These are phyloP conservation scores for Heptranchias perlo DNA, from an alignment of 2,113 vertebrate genomes.

Conservation along the genomic window DNA sequence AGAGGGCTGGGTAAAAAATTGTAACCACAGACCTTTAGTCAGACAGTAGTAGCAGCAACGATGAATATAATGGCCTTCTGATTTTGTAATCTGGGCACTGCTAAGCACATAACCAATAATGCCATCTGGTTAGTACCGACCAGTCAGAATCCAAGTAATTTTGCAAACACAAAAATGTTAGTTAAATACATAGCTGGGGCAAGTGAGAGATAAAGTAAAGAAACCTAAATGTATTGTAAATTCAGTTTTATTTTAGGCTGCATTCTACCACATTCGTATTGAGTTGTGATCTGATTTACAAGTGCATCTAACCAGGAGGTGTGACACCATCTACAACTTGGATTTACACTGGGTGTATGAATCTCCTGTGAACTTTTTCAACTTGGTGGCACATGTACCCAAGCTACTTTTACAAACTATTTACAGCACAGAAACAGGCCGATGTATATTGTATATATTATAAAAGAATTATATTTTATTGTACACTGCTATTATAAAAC, in stretches of 20 bases:
- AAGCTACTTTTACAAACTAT: background rate
- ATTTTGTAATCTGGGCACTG: background rate
- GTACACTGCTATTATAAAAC: too few relatives aligned
- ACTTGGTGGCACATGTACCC: background rate
- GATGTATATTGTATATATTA: too few relatives aligned
- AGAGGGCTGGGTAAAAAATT: background rate
- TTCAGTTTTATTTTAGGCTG: background rate
- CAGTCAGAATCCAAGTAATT: background rate
- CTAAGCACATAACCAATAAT: background rate
- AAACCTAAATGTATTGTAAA: background rate
- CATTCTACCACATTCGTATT: background rate
- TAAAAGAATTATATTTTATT: too few relatives aligned
- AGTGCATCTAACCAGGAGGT: background rate
- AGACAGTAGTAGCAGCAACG: background rate
- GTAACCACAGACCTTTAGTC: background rate
- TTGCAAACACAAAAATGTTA: too few relatives aligned
- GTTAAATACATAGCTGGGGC: too few relatives aligned
- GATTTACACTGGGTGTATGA: background rate
- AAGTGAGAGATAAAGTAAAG: background rate
- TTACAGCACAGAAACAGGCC: too few relatives aligned
- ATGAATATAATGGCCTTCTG: background rate
- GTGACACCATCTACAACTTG: background rate
- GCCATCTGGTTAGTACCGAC: background rate
- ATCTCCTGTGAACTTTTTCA: background rate
- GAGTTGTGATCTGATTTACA: background rate